Conservation (phyloP, 2,113 vertebrate species). For the Xenopus laevis region DNA sequence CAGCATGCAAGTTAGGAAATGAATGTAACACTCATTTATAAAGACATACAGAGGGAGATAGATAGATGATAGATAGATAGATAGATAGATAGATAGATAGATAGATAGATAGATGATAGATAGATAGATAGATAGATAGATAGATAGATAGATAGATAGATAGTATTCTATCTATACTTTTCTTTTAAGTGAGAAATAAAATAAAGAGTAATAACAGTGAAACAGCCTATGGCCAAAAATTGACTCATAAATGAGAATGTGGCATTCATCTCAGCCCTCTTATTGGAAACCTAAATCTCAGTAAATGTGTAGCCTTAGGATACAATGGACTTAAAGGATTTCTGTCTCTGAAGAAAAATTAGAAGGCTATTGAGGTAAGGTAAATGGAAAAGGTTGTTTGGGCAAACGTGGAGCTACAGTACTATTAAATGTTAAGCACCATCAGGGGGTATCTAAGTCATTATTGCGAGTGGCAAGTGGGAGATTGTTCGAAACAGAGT, state of each 20-base stretch:
- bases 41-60: no score
- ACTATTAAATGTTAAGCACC: constrained; percentile 88
- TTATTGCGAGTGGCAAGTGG: constrained; percentile 74
- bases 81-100: no score
- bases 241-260: constrained; percentile 95
- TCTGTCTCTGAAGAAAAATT: constrained; percentile 98
- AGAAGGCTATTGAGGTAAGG: constrained; percentile 89
- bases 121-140: no score
- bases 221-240: constrained; percentile 82
- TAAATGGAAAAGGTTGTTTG: constrained; percentile 91
- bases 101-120: no score
- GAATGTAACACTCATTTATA: no score
- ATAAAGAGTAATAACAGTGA: constrained; percentile 79
- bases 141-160: no score
- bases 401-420: constrained; percentile 77
- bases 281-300: constrained; percentile 96
- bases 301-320: constrained; percentile 95
- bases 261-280: constrained; percentile 86
- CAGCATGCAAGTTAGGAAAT: no score
- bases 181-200: constrained; percentile 67
- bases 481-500: constrained; percentile 76
- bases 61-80: no score
- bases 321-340: constrained; percentile 97
- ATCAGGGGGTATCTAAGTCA: constrained; percentile 82
- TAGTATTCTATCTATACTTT: constrained; percentile 25